These are phyloP conservation scores for Acronicta alni DNA, from an alignment of 2,888 invertebrate species.

Conservation along the genomic window DNA sequence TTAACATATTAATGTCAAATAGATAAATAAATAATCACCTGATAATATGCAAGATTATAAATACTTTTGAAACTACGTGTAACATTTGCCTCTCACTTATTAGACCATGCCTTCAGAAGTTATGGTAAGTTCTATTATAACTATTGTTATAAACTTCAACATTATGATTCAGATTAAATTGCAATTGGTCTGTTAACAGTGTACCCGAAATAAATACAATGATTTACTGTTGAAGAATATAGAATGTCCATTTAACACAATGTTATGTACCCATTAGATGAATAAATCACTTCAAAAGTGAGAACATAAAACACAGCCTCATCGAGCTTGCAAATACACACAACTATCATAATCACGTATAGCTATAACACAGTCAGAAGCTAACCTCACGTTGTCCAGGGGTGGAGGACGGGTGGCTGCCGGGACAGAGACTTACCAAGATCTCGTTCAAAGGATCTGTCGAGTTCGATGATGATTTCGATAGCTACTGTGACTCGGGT, in stretches of 20 bases:
- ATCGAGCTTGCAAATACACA: slow-evolving; percentile 67
- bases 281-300: slow-evolving; percentile 41
- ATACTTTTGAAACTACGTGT: slow-evolving; percentile 11
- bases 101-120: slow-evolving; percentile 65
- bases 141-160: slow-evolving; percentile 26
- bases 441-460: slow-evolving; percentile 86
- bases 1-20: slow-evolving; percentile 6
- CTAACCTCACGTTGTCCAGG: slow-evolving; percentile 84
- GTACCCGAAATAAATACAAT: slow-evolving; percentile 21
- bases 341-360: slow-evolving; percentile 60
- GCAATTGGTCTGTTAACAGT: slow-evolving; percentile 40
- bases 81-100: slow-evolving; percentile 30
- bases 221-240: slow-evolving; percentile 17
- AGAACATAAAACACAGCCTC: slow-evolving; percentile 61
- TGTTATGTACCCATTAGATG: slow-evolving; percentile 16
- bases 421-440: slow-evolving; percentile 87
- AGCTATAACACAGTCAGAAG: slow-evolving; percentile 72
- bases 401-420: slow-evolving; percentile 87
- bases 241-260: slow-evolving; percentile 19
- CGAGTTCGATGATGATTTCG: slow-evolving; percentile 87
- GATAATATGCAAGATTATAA: background rate
- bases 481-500: slow-evolving; percentile 86
- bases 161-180: slow-evolving; percentile 13
- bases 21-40: slow-evolving; percentile 1
- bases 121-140: slow-evolving; percentile 67